Evolutionary conservation across 2,113 vertebrate species (phyloP).

Genomic region (Columbina picui): DNA sequence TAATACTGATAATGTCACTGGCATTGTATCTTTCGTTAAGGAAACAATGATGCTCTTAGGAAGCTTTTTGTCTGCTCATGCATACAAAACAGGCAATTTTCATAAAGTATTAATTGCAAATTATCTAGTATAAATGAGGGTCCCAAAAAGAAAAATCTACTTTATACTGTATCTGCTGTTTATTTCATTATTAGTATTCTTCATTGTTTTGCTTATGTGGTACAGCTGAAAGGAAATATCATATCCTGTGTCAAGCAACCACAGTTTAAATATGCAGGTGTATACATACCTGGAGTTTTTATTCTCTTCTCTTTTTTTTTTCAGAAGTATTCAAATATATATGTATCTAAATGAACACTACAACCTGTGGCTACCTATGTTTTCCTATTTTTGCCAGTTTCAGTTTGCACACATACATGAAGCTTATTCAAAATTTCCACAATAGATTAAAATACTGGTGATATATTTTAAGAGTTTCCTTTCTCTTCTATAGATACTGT

Average conservation of each 20-base stretch:
- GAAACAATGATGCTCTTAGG: slow-evolving; percentile 52
- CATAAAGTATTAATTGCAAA: slow-evolving; percentile 51
- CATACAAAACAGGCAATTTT: slow-evolving; percentile 48
- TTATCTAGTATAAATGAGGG: slow-evolving; percentile 17
- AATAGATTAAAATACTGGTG: neutral
- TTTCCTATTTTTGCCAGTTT: neutral
- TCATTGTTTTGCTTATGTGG: slow-evolving; percentile 16
- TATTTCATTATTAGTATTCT: slow-evolving; percentile 48
- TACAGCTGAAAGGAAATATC: slow-evolving; percentile 17
- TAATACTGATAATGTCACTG: slow-evolving; percentile 48
- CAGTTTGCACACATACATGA: neutral
- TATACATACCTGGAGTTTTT: neutral
- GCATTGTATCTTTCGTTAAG: slow-evolving; percentile 54
- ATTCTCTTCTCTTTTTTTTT: neutral
- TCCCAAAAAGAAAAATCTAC: slow-evolving; percentile 10
- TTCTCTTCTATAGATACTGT: neutral
- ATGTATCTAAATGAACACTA: neutral
- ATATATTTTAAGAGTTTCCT: neutral
- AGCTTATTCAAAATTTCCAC: neutral
- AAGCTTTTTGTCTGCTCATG: slow-evolving; percentile 16
- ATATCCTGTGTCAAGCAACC: neutral
- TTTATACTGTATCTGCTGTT: slow-evolving; percentile 40
- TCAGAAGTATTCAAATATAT: neutral
- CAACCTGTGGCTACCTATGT: neutral
- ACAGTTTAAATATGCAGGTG: neutral